Conservation (phyloP, 2,113 vertebrate genomes). For the Lagenorhynchus albirostris region DNA sequence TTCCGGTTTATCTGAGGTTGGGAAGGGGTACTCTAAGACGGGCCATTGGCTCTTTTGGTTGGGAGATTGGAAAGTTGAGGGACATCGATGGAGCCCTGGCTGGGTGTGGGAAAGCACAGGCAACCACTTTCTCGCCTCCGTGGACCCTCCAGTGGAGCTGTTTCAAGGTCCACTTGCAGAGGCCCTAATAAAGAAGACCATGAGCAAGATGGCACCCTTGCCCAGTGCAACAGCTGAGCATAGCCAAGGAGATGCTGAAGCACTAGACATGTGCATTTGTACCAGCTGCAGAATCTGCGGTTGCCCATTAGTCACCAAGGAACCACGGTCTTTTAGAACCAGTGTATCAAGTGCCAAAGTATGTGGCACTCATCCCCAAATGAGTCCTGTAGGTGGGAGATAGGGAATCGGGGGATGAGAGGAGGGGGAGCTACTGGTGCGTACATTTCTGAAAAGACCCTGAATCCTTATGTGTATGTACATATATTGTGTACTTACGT, state of each 20-base stretch:
- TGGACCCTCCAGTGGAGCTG: background rate
- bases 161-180: background rate
- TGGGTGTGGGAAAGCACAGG: background rate
- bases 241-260: background rate
- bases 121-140: background rate
- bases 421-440: no score
- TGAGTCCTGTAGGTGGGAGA: background rate
- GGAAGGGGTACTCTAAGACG: background rate
- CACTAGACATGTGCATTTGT: rapidly evolving
- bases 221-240: background rate
- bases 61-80: background rate
- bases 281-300: no score
- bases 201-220: background rate
- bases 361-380: background rate
- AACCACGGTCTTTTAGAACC: background rate
- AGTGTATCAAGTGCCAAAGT: background rate
- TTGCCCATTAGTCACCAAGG: background rate
- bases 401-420: background rate
- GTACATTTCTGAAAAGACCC: background rate
- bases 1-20: background rate
- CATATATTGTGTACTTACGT: background rate
- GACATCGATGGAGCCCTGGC: background rate
- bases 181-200: background rate
- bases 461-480: background rate
- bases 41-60: background rate